Evolutionary conservation across 2,113 vertebrate genomes (phyloP).

Genomic region (Urocitellus parryii): DNA sequence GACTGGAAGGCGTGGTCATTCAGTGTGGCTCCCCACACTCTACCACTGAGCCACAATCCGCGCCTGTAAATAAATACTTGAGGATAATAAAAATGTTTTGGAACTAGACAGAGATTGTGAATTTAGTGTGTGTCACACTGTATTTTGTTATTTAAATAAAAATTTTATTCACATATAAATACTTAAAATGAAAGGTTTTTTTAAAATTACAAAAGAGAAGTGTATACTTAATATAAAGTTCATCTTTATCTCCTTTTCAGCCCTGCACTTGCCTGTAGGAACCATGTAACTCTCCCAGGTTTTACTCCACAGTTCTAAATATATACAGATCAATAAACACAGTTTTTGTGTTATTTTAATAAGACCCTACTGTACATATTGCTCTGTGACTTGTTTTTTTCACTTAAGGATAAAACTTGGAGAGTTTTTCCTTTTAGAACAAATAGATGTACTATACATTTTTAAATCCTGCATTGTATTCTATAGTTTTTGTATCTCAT

Average conservation of each 20-base stretch:
- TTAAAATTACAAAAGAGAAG: not conserved
- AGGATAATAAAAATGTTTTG: constrained; percentile 36
- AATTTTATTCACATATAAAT: not conserved
- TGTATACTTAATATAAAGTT: constrained; percentile 39
- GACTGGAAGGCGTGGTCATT: no score
- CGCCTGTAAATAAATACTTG: constrained; percentile 44
- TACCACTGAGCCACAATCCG: no score
- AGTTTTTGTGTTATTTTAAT: not conserved
- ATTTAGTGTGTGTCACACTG: not conserved
- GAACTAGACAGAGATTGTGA: constrained; percentile 34
- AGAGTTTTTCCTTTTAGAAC: constrained; percentile 34
- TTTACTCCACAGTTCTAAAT: not conserved
- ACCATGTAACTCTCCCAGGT: not conserved
- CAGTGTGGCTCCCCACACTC: no score
- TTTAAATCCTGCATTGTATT: not conserved
- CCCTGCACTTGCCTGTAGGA: not conserved
- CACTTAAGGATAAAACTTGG: not conserved
- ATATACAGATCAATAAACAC: not conserved
- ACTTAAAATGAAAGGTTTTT: not conserved
- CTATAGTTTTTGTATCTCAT: not conserved
- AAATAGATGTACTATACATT: not conserved
- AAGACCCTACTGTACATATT: not conserved
- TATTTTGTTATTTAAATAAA: constrained; percentile 39
- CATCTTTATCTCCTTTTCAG: not conserved
- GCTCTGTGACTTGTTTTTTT: not conserved